A percentile compares a stretch with the other conserved stretches of the same genome.
Evolutionary conservation across 2,797 vertebrate species (phyloP).

Genomic region (Pangasius mekongensis): DNA sequence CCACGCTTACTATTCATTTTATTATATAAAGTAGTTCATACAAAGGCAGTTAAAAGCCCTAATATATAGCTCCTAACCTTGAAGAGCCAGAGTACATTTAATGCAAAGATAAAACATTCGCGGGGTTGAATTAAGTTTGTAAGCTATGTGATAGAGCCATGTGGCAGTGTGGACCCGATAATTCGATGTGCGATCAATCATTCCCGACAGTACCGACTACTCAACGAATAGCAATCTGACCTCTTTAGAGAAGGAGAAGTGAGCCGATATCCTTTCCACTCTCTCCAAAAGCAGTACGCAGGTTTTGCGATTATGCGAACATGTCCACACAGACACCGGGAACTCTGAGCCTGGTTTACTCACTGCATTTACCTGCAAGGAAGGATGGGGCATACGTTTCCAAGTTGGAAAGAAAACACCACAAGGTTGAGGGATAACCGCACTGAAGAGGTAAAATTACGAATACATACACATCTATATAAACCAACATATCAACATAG

Average conservation of each 20-base stretch:
- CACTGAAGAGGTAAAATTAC: not conserved
- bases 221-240: constrained; percentile 68
- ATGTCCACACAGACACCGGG: constrained; percentile 82
- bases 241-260: constrained; percentile 78
- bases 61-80: not conserved
- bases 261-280: constrained; percentile 83
- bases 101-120: not conserved
- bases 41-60: not conserved
- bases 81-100: not conserved
- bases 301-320: constrained; percentile 61
- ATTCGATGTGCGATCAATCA: too few relatives aligned
- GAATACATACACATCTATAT: not conserved
- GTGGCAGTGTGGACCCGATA: not conserved
- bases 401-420: not conserved
- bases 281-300: constrained; percentile 83
- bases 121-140: not conserved
- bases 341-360: constrained; percentile 74
- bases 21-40: not conserved
- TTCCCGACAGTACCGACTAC: not conserved
- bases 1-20: not conserved
- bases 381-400: not conserved
- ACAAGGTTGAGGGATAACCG: too few relatives aligned
- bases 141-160: not conserved
- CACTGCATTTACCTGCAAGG: constrained; percentile 79
- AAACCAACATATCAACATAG: not conserved